Percentiles rank a stretch among this genome's conserved stretches.
phyloP scores from a whole-genome alignment of 2,113 vertebrate genomes.

The Rhinoptilus africanus region DNA sequence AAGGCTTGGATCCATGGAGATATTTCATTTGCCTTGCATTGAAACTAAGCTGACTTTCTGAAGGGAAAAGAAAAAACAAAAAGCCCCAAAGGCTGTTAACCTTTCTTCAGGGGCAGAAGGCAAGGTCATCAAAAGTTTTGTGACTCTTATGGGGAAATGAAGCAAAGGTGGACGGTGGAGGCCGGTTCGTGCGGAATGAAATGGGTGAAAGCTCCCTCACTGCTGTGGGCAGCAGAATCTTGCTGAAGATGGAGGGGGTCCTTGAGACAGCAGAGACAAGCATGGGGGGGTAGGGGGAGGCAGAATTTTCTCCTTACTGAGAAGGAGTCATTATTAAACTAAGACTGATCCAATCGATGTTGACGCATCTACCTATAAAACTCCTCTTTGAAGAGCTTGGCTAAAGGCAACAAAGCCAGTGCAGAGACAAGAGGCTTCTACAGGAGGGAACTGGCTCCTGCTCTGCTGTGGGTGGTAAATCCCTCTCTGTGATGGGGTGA shows the following conservation, averaged over 20 bases:
- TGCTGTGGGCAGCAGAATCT: not conserved
- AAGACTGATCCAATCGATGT: not conserved
- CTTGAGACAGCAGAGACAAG: not conserved
- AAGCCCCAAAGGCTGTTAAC: constrained; percentile 25
- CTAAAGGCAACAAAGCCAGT: not conserved
- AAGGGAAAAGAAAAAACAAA: not conserved
- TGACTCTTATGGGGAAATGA: not conserved
- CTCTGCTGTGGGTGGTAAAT: not conserved
- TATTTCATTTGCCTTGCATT: not conserved
- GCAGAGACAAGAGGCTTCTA: not conserved
- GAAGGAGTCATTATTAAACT: not conserved
- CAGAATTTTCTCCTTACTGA: not conserved
- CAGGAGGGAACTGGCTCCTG: not conserved
- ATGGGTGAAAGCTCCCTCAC: not conserved
- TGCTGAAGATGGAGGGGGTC: not conserved
- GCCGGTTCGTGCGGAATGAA: not conserved
- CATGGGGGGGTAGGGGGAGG: not conserved
- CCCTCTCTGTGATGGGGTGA: not conserved
- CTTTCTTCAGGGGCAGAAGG: not conserved
- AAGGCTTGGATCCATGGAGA: not conserved
- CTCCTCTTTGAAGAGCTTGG: not conserved
- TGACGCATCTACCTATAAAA: not conserved
- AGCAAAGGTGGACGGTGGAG: not conserved
- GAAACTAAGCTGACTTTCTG: not conserved
- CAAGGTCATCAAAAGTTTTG: not conserved